Evolutionary conservation across 2,888 invertebrate species (phyloP).

Genomic region (Tethea ocularis): DNA sequence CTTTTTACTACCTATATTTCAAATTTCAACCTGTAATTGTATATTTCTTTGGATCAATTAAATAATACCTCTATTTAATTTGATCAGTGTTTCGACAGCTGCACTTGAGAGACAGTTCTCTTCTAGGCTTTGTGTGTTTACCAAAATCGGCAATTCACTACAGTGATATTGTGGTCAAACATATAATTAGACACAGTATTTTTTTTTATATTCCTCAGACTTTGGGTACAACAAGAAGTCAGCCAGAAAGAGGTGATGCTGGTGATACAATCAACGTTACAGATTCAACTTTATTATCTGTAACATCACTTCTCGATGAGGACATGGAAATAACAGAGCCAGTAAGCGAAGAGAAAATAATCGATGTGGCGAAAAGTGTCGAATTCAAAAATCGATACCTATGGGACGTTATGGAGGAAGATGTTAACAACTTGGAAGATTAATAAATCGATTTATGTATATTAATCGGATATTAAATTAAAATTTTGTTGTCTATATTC

Average conservation of each 20-base stretch:
- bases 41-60: too few species aligned
- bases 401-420: conserved; percentile 68
- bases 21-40: too few species aligned
- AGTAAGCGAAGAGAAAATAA: conserved; percentile 27
- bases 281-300: conserved; percentile 63
- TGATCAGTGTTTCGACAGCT: too few species aligned
- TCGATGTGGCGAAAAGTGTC: conserved; percentile 34
- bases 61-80: too few species aligned
- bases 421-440: conserved; percentile 37
- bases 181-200: too few species aligned
- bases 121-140: too few species aligned
- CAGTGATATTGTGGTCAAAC: too few species aligned
- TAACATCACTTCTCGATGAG: conserved; percentile 67
- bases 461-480: conserved; percentile 9
- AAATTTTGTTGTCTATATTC: background rate
- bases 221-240: conserved; percentile 51
- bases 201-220: conserved; percentile 49
- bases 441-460: conserved; percentile 15
- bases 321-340: conserved; percentile 46
- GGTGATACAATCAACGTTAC: conserved; percentile 60
- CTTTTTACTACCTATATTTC: too few species aligned
- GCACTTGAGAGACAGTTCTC: too few species aligned
- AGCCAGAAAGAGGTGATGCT: conserved; percentile 67
- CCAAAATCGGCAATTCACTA: too few species aligned
- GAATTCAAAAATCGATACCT: conserved; percentile 49